These are phyloP conservation scores for Nerophis ophidion DNA, from an alignment of 2,113 vertebrate species.

Conservation along the genomic window DNA sequence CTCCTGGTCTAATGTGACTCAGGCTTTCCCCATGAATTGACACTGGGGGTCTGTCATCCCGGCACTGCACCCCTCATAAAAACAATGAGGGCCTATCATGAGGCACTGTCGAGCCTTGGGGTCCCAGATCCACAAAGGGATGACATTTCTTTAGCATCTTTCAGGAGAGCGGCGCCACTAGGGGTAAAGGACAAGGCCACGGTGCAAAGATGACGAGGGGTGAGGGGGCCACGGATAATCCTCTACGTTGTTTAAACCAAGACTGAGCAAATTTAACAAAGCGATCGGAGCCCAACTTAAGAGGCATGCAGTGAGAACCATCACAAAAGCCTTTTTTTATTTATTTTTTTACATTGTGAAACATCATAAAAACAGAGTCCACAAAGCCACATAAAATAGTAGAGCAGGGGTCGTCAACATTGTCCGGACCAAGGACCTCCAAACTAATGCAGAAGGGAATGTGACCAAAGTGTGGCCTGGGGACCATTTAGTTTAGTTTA, in stretches of 20 bases:
- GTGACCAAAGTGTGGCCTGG: no score
- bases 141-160: slow-evolving; percentile 45
- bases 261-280: slow-evolving; percentile 44
- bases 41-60: slow-evolving; percentile 35
- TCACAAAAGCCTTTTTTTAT: slow-evolving; percentile 10
- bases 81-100: slow-evolving; percentile 38
- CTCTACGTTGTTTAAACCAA: slow-evolving; percentile 37
- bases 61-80: slow-evolving; percentile 25
- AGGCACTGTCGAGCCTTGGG: slow-evolving; percentile 31
- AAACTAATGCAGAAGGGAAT: no score
- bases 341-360: no score
- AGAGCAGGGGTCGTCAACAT: not conserved
- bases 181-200: slow-evolving; percentile 43
- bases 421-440: no score
- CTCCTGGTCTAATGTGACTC: slow-evolving; percentile 42
- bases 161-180: slow-evolving; percentile 19
- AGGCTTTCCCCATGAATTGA: slow-evolving; percentile 19
- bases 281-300: slow-evolving; percentile 23
- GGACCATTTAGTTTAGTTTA: no score
- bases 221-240: slow-evolving; percentile 44
- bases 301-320: slow-evolving; percentile 25
- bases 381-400: not conserved
- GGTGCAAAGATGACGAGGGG: slow-evolving; percentile 18
- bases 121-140: slow-evolving; percentile 40
- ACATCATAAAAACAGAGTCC: not conserved